Percentiles rank a stretch among this genome's conserved stretches.
Conservation (phyloP, 92 coral and sea anemone species). For the Siderastrea radians region DNA sequence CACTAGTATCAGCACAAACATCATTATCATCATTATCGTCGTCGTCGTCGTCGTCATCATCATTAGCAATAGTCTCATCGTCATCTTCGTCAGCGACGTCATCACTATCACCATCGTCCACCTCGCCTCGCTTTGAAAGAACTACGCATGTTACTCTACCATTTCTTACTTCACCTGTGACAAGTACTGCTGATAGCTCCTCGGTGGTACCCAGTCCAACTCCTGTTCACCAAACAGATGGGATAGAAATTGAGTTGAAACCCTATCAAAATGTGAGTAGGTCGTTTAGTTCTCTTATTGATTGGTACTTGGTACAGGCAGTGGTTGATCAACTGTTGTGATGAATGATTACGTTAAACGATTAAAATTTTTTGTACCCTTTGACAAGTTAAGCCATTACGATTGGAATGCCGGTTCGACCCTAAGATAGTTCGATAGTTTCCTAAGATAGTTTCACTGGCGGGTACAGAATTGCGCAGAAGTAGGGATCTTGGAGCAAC, state of each 20-base stretch:
- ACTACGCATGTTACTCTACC: background rate
- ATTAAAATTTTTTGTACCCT: too few relatives aligned
- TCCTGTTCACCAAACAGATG: background rate
- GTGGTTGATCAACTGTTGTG: too few relatives aligned
- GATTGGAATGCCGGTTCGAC: too few relatives aligned
- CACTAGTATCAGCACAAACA: background rate
- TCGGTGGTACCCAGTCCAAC: conserved; percentile 10
- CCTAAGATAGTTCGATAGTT: too few relatives aligned
- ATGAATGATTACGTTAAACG: too few relatives aligned
- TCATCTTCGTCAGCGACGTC: background rate
- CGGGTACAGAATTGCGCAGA: too few relatives aligned
- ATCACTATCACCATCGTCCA: background rate
- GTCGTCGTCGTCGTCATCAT: background rate
- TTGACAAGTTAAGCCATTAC: too few relatives aligned
- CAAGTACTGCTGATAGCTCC: background rate
- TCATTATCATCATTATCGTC: background rate
- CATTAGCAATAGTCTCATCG: background rate
- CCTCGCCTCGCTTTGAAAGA: background rate
- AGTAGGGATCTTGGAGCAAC: too few relatives aligned
- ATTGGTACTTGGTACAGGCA: too few relatives aligned
- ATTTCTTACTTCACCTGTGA: background rate
- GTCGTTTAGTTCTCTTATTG: background rate
- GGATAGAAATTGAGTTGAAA: conserved; percentile 25
- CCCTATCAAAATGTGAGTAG: conserved; percentile 1
- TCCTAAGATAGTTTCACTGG: too few relatives aligned